Base-by-base conservation (phyloP, 2,888 invertebrate genomes). In the Chelonus formosanus region DNA sequence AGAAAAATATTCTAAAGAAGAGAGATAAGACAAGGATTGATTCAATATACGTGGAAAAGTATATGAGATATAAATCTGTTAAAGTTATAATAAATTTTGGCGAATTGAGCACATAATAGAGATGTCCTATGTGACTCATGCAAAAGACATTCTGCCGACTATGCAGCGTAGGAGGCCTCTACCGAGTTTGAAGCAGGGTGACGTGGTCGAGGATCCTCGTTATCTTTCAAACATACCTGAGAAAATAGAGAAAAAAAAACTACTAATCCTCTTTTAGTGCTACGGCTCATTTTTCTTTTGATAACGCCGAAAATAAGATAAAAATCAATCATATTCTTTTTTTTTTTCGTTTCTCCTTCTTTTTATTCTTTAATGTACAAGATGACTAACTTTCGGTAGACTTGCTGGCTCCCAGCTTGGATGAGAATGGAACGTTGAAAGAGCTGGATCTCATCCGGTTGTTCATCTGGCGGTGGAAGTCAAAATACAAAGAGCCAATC, bases 171-270 rank as follows among this genome's bases (percentile, higher is more conserved):
- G 58, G 53, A 53, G 58, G 50, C 53, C 45, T 57, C 48, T 43
- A 34, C 36, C 48, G 55, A 65, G 59, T 65, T 59, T 65, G 53
- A 36, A 45, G 48, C 54, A 40, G 60, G 43, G 54, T 65, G 65
- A 65, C 55, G 59, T 65, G 54, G 59, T 57, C 45, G 65, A 60
- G 65, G 40, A 65, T 60, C 60, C 65, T 60, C 31, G 44, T 60
- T 65, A 59, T 65, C 65, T 60, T 34, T 35, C 43, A 53, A 63
- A 10, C 48, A 63, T 65, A 65, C 65, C 65, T 65, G 65, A 54
- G 47, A 45, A 7, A 31, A n/a, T 56, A 62, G 40, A 53, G 32
- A 44, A 35, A 50, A 64, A 64, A 40, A 59, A 50, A 40, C 40
- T 32, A 59, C 59, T 59, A 65, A 60, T 65, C 48, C 59, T 65